phyloP scores from a whole-genome alignment of 2,113 vertebrate genomes.

The Zosterops borbonicus region DNA sequence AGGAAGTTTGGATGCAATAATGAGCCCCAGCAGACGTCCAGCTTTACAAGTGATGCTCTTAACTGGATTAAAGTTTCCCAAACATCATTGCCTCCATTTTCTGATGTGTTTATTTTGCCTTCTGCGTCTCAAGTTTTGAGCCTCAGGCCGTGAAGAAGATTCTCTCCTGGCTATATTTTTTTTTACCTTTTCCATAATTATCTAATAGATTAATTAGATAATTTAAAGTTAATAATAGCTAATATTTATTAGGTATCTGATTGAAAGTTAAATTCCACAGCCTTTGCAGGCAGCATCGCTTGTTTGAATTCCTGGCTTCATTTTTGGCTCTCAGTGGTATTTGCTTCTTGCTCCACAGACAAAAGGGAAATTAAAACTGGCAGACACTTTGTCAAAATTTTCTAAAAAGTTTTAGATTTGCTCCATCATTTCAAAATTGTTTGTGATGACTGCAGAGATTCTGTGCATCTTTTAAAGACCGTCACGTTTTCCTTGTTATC shows the following conservation, averaged over 20 bases:
- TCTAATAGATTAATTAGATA: not conserved
- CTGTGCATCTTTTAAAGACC: not conserved
- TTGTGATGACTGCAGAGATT: not conserved
- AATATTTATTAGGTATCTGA: not conserved
- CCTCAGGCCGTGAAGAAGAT: not conserved
- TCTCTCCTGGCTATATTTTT: accelerated
- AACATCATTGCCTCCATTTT: not conserved
- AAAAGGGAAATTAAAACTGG: not conserved
- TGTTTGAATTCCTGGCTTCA: not conserved
- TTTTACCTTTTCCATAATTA: not conserved
- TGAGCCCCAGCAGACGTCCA: not conserved
- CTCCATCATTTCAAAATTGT: not conserved
- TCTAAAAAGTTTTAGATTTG: not conserved
- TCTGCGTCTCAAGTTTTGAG: not conserved
- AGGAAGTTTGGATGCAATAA: not conserved
- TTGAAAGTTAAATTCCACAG: not conserved
- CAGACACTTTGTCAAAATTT: not conserved
- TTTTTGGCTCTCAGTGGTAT: not conserved
- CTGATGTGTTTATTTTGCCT: not conserved
- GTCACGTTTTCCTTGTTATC: not conserved
- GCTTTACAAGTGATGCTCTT: not conserved
- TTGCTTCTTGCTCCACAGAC: not conserved
- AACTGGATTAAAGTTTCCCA: not conserved
- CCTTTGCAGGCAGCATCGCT: not conserved
- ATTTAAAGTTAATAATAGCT: not conserved